phyloP scores from a whole-genome alignment of 2,113 vertebrate genomes.

The Cacatua alba region DNA sequence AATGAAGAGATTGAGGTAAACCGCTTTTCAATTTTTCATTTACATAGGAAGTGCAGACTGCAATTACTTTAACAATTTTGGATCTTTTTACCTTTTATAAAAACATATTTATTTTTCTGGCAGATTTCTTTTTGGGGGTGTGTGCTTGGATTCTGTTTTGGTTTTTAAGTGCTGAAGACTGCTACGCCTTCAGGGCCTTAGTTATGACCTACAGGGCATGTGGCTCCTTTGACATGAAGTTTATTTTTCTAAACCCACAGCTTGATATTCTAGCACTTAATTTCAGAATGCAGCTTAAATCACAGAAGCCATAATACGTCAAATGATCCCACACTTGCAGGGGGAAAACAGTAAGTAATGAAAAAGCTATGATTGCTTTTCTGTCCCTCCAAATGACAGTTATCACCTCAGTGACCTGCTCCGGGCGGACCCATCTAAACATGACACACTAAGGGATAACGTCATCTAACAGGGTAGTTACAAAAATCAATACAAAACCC shows the following conservation, averaged over 20 bases:
- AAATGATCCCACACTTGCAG: slow-evolving; percentile 93
- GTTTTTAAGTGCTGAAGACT: neutral
- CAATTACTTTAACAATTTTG: neutral
- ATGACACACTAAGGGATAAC: slow-evolving; percentile 99
- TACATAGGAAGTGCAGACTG: neutral
- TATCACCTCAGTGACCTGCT: slow-evolving; percentile 99
- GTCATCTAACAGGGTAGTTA: slow-evolving; percentile 99
- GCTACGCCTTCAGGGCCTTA: slow-evolving; percentile 74
- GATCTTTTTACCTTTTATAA: neutral
- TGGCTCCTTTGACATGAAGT: slow-evolving; percentile 86
- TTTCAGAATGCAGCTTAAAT: slow-evolving; percentile 99
- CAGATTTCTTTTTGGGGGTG: rapidly evolving
- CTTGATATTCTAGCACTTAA: slow-evolving; percentile 98
- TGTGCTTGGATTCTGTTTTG: neutral
- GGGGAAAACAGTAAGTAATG: slow-evolving; percentile 99
- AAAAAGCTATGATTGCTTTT: slow-evolving; percentile 99
- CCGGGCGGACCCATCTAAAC: slow-evolving; percentile 93
- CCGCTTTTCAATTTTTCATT: neutral
- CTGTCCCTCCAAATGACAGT: slow-evolving; percentile 99
- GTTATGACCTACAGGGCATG: slow-evolving; percentile 83
- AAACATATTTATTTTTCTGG: neutral
- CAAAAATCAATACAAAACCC: slow-evolving; percentile 99
- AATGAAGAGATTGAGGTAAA: neutral
- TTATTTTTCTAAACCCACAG: slow-evolving; percentile 95
- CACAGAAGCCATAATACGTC: slow-evolving; percentile 98